Evolutionary conservation across 2,797 vertebrate genomes (phyloP), one percentile per base, ranked within the genome.

Genomic region (Dendrocincla tyrannina): DNA sequence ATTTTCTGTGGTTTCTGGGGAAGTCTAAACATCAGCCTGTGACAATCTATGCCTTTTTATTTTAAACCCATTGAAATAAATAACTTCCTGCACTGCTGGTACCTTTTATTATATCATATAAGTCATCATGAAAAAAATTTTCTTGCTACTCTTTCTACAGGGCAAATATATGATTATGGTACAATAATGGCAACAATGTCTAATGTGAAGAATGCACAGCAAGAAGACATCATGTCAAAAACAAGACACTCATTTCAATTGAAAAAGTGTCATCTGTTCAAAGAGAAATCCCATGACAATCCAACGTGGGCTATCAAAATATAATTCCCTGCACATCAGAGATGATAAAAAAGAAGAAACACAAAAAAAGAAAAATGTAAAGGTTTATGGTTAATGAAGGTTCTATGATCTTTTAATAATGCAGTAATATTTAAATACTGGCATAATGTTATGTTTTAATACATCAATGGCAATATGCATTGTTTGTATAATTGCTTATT

Each of bases 41-140:
- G 52, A 46, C 37, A 64, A 37, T 41, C 49, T 52, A 50, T 24
- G 10, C 4, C 20, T 91, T 91, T 89, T 82, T 68, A 17, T 63
- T 84, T 91, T 70, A 82, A 90, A 93, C 17, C 7, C 16, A 42
- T 27, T 85, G 35, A 88, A 90, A 93, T 50, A 30, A 81, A 81
- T 89, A 77, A 70, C 8, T 17, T 74, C 24, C 39, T 82, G 33
- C 32, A 33, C 25, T 50, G 4, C 8, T 18, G 42, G 9, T 58
- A 42, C 7, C 22, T 91, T 87, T 91, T 82, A 68, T 89, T 93
- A 22, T 52, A 68, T 77, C 14, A 30, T 56, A 66, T n/a, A 74
- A 87, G 33, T 39, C 12, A 76, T 18, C 25, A 56, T 24, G 7
- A 87, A 94, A 94, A 94, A 72, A 82, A 47, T 63, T 0, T 10